Evolutionary conservation across 2,113 vertebrate genomes (phyloP), one percentile per base, ranked within the genome.

Genomic region (Entosphenus tridentatus): DNA sequence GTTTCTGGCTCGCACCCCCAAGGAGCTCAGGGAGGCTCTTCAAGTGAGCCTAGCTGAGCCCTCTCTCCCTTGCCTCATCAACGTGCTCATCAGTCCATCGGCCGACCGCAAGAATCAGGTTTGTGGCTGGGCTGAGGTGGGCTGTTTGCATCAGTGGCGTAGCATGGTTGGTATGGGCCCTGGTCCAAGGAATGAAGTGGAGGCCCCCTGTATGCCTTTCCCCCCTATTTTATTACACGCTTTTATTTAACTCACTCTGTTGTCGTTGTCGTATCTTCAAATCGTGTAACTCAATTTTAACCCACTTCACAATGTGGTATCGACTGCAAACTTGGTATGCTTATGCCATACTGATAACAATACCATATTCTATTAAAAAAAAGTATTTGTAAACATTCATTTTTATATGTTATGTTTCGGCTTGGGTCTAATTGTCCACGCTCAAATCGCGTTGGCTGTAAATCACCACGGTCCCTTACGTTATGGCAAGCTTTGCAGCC

Each of bases 91-190:
- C 67, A 81, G 95, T 73, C 87, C 91, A 1, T 81, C 83, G 1
- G 85, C 87, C 0, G 81, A 81, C 65, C 83, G 91, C 69, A 97
- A 95, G 74, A 77, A 84, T 68, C 93, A 97, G 86, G 93, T 95
- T 78, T 73, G 56, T 72, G 1, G 21, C 0, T 11, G 67, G n/a
- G 10, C 13, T 17, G 56, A 57, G 59, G 56, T 10, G 54, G 58
- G 55, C 57, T 7, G 55, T 11, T n/a, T 17, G 58, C 39, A 39
- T 39, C 39, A 39, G 39, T 39, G 5, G 39, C 39, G 39, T 39
- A 39, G 39, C 39, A 39, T 39, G 39, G 65, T 57, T 57, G 12
- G 17, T 14, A 54, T 68, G 12, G 6, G 4, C 67, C 17, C 12
- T 18, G 55, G 12, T 68, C 12, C 18, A 21, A 18, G 18, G 3